Conservation (phyloP, 2,888 invertebrate genomes). For the Limnephilus lunatus region DNA sequence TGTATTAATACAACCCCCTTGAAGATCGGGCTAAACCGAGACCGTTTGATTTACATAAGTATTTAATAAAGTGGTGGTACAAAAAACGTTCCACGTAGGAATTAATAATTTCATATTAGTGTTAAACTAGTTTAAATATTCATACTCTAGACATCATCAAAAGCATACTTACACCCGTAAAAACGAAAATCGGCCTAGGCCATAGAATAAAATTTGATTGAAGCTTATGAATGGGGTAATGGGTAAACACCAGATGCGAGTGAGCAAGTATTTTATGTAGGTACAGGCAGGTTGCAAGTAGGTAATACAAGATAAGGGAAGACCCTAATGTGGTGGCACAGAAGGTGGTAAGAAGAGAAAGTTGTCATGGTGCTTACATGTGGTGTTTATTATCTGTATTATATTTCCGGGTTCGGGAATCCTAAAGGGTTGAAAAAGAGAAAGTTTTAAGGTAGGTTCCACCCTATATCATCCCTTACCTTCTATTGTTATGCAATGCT, state of each 20-base stretch:
- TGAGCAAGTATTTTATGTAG: neutral
- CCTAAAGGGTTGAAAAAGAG: conserved; percentile 14
- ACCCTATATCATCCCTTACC: neutral
- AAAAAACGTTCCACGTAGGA: too few relatives aligned
- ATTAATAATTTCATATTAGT: too few relatives aligned
- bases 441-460: neutral
- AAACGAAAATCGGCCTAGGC: too few relatives aligned
- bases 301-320: neutral
- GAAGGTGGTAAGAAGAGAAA: conserved; percentile 27
- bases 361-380: conserved; percentile 12
- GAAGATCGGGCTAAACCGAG: too few relatives aligned
- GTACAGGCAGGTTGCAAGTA: neutral
- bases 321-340: neutral
- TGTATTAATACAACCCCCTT: too few relatives aligned
- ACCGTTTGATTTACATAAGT: too few relatives aligned
- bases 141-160: too few relatives aligned
- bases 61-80: too few relatives aligned
- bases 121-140: too few relatives aligned
- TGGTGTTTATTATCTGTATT: neutral
- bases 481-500: neutral
- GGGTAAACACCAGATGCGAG: neutral
- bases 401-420: conserved; percentile 4
- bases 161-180: too few relatives aligned
- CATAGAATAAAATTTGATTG: too few relatives aligned
- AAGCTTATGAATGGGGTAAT: neutral